Evolutionary conservation across 2,888 invertebrate genomes (phyloP), one percentile per base, ranked within the genome.

Genomic region (Caenorhabditis panamensis): DNA sequence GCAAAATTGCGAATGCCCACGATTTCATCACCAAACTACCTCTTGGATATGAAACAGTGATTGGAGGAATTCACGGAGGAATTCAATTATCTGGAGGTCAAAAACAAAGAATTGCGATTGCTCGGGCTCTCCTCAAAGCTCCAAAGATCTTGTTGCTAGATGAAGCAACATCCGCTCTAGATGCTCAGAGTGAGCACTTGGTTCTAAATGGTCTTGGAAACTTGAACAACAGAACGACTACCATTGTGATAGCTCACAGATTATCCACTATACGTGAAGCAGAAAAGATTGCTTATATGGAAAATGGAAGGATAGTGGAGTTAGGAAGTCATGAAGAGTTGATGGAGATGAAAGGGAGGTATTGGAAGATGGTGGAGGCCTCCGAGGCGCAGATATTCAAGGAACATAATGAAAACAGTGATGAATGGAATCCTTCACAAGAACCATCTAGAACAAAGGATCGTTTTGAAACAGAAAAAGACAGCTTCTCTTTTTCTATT

Each of bases 381-480:
- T n/a, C n/a, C n/a, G n/a, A 86, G 49, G 85, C 87, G 0, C 87
- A 87, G 68, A 79, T 81, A 24, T 83, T 85, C 69, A 75, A 73
- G 28, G 69, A 62, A 16, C 54, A 56, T 6, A 13, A 41, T 16
- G 49, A 47, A 16, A 37, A 53, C 36, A 37, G 56, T 2, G 66
- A 73, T 47, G 18, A 68, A 68, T 59, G 36, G 22, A 31, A n/a
- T 18, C 53, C 3, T 31, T 16, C 58, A 64, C 64, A 22, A 58
- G 64, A 59, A 20, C 5, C 41, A 11, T 20, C 37, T n/a, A 56
- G 13, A 1, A 1, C 2, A n/a, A 47, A 20, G 31, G 18, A 18
- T 6, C 31, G 9, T 6, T 31, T 6, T 9, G 31, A 71, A 80
- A 67, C 64, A 82, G 82, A 51, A 78, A 82, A n/a, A 26, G 11